Percentiles rank a stretch among this genome's conserved stretches.
Conservation (phyloP, 2,113 vertebrate species). For the Oxyruncus cristatus region DNA sequence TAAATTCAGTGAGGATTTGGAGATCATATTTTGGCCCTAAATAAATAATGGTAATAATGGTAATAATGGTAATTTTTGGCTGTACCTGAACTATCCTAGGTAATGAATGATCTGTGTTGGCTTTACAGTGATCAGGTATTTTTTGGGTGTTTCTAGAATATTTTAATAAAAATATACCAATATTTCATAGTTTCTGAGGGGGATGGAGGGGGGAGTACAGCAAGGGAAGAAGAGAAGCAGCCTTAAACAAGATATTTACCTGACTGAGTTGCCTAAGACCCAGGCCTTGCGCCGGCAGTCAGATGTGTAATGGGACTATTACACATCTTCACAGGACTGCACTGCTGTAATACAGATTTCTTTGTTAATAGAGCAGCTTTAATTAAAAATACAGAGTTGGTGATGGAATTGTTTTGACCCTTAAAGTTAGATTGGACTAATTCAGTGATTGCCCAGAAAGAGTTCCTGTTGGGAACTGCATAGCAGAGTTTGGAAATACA, state of each 20-base stretch:
- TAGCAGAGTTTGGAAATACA: not conserved
- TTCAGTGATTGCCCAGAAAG: not conserved
- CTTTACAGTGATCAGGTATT: not conserved
- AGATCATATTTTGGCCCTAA: not conserved
- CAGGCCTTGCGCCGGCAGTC: not conserved
- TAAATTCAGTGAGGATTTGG: not conserved
- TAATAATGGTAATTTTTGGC: not conserved
- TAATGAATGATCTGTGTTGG: not conserved
- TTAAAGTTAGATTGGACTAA: not conserved
- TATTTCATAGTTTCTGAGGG: not conserved
- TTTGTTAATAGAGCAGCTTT: not conserved
- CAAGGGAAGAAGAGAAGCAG: not conserved
- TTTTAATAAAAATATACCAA: not conserved
- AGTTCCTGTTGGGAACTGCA: not conserved
- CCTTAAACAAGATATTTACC: not conserved
- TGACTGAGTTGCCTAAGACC: not conserved
- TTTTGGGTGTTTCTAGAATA: not conserved
- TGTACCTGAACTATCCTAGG: not conserved
- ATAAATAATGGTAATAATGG: not conserved
- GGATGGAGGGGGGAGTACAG: not conserved
- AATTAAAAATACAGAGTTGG: constrained; percentile 23
- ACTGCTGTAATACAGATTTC: not conserved
- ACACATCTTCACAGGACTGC: not conserved
- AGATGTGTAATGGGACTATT: not conserved
- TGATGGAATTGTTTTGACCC: not conserved